A percentile compares a stretch with the other conserved stretches of the same genome.
Conservation (phyloP, 2,797 vertebrate species). For the Rhyacichthys aspro region DNA sequence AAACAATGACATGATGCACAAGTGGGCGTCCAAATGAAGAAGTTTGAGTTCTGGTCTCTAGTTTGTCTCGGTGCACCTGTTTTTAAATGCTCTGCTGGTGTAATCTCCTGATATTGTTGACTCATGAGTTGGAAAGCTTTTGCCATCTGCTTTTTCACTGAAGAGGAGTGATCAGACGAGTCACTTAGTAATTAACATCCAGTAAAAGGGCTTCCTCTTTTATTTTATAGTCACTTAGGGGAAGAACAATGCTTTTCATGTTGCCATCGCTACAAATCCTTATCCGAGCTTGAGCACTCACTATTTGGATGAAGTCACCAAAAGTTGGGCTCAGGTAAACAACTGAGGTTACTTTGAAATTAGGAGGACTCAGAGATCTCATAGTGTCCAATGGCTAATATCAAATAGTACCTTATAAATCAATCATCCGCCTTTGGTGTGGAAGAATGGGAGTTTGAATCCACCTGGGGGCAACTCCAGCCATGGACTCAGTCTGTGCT, state of each 20-base stretch:
- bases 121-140: slow-evolving; percentile 27
- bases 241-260: slow-evolving; percentile 39
- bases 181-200: slow-evolving; percentile 51
- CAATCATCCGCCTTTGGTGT: too few species aligned
- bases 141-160: slow-evolving; percentile 13
- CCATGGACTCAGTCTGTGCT: too few species aligned
- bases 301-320: slow-evolving; percentile 9
- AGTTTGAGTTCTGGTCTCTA: slow-evolving; percentile 17
- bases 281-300: slow-evolving; percentile 34
- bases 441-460: too few species aligned
- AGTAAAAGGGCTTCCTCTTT: slow-evolving; percentile 46
- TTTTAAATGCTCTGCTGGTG: slow-evolving; percentile 12
- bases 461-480: too few species aligned
- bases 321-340: not conserved
- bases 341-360: too few species aligned
- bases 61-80: slow-evolving; percentile 17
- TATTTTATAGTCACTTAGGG: slow-evolving; percentile 53
- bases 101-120: slow-evolving; percentile 25
- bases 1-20: slow-evolving; percentile 18
- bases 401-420: not conserved
- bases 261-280: slow-evolving; percentile 41
- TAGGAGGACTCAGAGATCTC: too few species aligned
- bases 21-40: slow-evolving; percentile 19
- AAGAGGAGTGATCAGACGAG: slow-evolving; percentile 18
- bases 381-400: too few species aligned